These are phyloP conservation scores for Trichonephila inaurata DNA, from an alignment of 1,140 invertebrate genomes.

Conservation along the genomic window DNA sequence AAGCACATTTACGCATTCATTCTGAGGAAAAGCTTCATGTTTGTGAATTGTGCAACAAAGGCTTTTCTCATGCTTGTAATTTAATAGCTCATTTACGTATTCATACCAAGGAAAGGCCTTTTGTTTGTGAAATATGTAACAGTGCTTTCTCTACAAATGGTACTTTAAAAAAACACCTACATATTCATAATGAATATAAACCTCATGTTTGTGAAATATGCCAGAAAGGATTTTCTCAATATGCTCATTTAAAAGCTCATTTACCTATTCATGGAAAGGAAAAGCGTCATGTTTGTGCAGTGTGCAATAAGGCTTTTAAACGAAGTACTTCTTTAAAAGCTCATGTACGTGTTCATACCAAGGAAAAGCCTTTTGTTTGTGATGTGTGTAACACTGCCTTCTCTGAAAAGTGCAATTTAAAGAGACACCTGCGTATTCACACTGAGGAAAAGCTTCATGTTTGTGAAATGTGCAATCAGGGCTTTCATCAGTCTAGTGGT, in stretches of 20 bases:
- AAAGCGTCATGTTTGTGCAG: neutral
- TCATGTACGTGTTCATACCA: neutral
- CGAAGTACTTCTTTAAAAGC: neutral
- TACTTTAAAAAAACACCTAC: neutral
- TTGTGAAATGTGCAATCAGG: slow-evolving; percentile 66
- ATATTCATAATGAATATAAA: neutral
- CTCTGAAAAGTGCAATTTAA: neutral
- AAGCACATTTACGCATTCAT: neutral
- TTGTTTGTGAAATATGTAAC: too few species aligned
- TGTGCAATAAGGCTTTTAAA: slow-evolving; percentile 26
- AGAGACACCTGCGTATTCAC: neutral
- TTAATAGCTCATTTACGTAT: neutral
- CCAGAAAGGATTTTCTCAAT: neutral
- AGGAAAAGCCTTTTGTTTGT: slow-evolving; percentile 22
- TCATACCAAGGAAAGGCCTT: too few species aligned
- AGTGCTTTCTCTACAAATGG: too few species aligned
- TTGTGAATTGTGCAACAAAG: neutral
- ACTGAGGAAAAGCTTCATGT: slow-evolving; percentile 17
- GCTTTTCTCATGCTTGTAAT: neutral
- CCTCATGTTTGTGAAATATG: neutral
- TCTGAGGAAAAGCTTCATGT: too few species aligned
- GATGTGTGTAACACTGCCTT: neutral
- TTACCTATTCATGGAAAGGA: slow-evolving; percentile 8
- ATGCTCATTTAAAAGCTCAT: neutral
- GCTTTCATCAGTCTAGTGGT: too few species aligned